Conservation (phyloP, 2,797 vertebrate genomes). For the Phrynocephalus forsythii region DNA sequence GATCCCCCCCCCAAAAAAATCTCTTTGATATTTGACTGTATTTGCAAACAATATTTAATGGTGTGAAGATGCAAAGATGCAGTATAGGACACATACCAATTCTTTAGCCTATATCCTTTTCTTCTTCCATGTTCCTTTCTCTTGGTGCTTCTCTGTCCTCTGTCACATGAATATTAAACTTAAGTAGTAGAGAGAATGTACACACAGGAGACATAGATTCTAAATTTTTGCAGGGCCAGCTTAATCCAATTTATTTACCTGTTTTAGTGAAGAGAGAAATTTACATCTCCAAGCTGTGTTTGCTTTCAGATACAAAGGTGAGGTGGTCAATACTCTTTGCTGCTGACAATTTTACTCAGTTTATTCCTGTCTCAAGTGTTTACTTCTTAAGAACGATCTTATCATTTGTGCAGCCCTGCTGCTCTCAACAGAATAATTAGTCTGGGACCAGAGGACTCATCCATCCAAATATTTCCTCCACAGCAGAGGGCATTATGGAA, state of each 20-base stretch:
- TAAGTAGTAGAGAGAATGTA: constrained; percentile 9
- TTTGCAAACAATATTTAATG: too few relatives aligned
- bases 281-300: neutral
- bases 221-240: constrained; percentile 22
- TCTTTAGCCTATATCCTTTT: neutral
- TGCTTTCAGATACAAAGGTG: constrained; percentile 40
- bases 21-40: too few relatives aligned
- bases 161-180: accelerated
- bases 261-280: neutral
- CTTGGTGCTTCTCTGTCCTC: accelerated
- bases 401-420: constrained; percentile 24
- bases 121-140: neutral
- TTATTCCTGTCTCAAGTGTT: constrained; percentile 38
- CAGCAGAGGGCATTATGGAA: neutral
- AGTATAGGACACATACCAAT: too few relatives aligned
- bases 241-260: neutral
- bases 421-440: constrained; percentile 6
- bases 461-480: neutral
- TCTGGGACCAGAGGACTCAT: neutral
- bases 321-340: constrained; percentile 47
- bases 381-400: constrained; percentile 39
- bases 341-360: constrained; percentile 37
- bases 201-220: constrained; percentile 42
- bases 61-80: too few relatives aligned
- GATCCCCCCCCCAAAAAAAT: too few relatives aligned